Conservation (phyloP, 2,888 invertebrate species). For the Sinelater perroti region DNA sequence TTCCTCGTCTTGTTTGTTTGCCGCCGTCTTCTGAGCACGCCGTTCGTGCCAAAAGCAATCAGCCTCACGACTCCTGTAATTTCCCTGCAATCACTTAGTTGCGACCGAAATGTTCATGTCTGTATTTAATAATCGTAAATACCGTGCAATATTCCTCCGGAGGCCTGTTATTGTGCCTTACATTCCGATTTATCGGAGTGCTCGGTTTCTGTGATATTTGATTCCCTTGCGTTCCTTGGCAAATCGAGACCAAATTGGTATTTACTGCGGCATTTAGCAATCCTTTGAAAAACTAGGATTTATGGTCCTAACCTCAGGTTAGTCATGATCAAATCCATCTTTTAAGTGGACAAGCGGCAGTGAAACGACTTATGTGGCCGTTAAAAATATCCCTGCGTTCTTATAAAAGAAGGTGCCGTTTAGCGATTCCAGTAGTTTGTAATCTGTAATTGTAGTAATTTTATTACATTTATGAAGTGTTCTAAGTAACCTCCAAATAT, state of each 20-base stretch:
- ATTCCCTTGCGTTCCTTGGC: constrained; percentile 1
- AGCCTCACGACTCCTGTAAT: constrained; percentile 44
- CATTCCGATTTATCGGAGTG: constrained; percentile 18
- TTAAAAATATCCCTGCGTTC: no score
- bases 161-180: constrained; percentile 43
- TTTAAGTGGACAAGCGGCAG: no score
- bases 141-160: constrained; percentile 46
- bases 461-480: no score
- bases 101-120: constrained; percentile 48
- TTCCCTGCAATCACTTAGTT: constrained; percentile 51
- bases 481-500: no score
- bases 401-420: no score
- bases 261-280: no score
- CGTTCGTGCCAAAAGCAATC: constrained; percentile 50
- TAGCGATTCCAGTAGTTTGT: no score
- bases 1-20: no score
- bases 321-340: background rate
- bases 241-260: background rate
- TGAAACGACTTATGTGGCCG: no score
- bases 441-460: no score
- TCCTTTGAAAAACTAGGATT: background rate
- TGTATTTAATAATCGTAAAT: constrained; percentile 51
- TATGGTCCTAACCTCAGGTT: background rate
- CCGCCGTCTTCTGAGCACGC: no score
- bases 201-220: constrained; percentile 11